Base-by-base conservation (phyloP, 1,140 invertebrate species). In the Dolichoris vasculosae region DNA sequence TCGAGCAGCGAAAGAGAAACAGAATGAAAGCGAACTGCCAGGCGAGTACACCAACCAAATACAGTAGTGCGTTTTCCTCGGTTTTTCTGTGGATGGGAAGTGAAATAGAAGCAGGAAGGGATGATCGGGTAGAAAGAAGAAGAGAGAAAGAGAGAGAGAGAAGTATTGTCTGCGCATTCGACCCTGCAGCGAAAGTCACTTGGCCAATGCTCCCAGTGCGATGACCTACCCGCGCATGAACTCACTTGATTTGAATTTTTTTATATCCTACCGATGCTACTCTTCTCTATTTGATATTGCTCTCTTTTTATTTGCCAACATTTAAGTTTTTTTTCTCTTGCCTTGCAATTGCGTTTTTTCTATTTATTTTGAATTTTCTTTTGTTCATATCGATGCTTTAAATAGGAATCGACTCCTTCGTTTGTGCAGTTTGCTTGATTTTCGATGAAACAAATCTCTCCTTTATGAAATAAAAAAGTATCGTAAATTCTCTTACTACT, bases 191-290 rank as follows among this genome's bases (percentile, higher is more conserved):
- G 55, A 85, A 76, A 82, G 59, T 86, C 79, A 86, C 79, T 86
- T 82, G 84, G 38, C 55, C 71, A 67, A 76, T 83, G 73, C 35
- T 46, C 73, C 11, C 35, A 30, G 59, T 67, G 43, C 69, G 59
- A 76, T 77, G 69, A 81, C 51, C 55, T 40, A 17, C 38, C 32
- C 71, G 48, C 20, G 32, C 83, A 80, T 63, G 83, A 77, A 48
- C 64, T 73, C 77, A 75, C 84, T 75, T 59, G 38, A 85, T 85
- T 85, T 75, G 69, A 75, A 84, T 84, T 85, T 48, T 77, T 77
- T 77, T 77, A 64, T 81, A n/a, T 20, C 17, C 32, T 55, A 35
- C 17, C 48, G 48, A 30, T 30, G 35, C 30, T 51, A 17, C 17
- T 59, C 13, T 59, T 6, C 55, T 64, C 30, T 77, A 32, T 64